Evolutionary conservation across 2,797 vertebrate species (phyloP).

Genomic region (Hydrocynus forskahlii): DNA sequence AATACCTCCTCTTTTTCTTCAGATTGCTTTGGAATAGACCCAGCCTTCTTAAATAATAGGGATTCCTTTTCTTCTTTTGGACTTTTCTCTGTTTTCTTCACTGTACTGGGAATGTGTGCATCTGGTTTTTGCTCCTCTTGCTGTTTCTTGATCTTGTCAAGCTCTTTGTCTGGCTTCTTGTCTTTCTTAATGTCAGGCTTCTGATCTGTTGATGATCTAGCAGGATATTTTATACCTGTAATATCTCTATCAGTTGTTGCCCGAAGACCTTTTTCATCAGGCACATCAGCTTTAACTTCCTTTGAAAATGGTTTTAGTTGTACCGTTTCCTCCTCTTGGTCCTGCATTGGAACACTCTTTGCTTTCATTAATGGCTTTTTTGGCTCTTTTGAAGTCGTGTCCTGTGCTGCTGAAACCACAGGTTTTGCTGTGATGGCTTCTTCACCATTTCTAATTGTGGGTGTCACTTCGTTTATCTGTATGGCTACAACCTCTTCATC

Average conservation of each 20-base stretch:
- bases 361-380: conserved; percentile 53
- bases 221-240: conserved; percentile 46
- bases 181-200: conserved; percentile 38
- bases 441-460: conserved; percentile 35
- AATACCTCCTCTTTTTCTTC: conserved; percentile 50
- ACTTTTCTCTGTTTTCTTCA: conserved; percentile 48
- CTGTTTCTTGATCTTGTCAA: conserved; percentile 39
- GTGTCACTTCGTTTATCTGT: conserved; percentile 36
- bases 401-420: conserved; percentile 21
- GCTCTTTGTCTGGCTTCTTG: conserved; percentile 42
- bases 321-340: conserved; percentile 58
- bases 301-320: conserved; percentile 53
- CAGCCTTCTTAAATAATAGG: conserved; percentile 44
- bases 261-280: conserved; percentile 28
- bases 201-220: conserved; percentile 13
- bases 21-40: conserved; percentile 29
- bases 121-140: conserved; percentile 30
- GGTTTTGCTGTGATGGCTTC: conserved; percentile 38
- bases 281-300: conserved; percentile 54
- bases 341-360: conserved; percentile 51
- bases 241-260: conserved; percentile 48
- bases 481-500: conserved; percentile 27
- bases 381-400: conserved; percentile 43
- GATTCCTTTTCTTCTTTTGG: conserved; percentile 54
- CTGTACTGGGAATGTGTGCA: conserved; percentile 43